Evolutionary conservation across 1,140 invertebrate genomes (phyloP), one percentile per base, ranked within the genome.

Genomic region (Charaxes varanes): DNA sequence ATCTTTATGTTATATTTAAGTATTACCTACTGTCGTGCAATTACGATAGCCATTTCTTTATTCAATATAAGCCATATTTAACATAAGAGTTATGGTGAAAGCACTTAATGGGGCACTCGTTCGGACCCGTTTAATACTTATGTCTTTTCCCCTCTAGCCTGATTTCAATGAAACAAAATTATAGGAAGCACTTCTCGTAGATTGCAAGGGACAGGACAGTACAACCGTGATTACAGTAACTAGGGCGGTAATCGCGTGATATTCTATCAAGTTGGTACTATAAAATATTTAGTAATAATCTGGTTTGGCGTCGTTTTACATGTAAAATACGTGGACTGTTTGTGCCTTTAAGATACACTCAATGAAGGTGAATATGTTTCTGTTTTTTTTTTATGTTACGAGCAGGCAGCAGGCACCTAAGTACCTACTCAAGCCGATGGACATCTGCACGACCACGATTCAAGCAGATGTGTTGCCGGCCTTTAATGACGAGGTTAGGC

Each of bases 141-240:
- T 48, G 44, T 45, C 47, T 49, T 57, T 57, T 41, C 37, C 53
- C 62, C 53, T 47, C 27, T 30, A 61, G 54, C 55, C 33, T 34
- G 49, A 59, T 63, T 66, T 53, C 44, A 52, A 61, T 63, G 56
- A 44, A 60, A 52, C 55, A 17, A 76, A 72, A 76, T 76, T 72
- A 70, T 70, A 70, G 60, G 63, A 67, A 67, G 53, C 26, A 51
- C 38, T 32, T 31, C 42, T 44, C 42, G 23, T 50, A 55, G 48
- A 59, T 62, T 60, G 47, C 45, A 41, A 54, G 41, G 54, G 24
- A 45, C 46, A 48, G 26, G 43, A 49, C 51, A 50, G 37, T 40
- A 26, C 37, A 18, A 18, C 36, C 48, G 26, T 62, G 50, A 67
- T 67, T 61, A 64, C 45, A 51, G 48, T 22, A 41, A 47, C 49